Conservation (phyloP, 2,797 vertebrate species). For the Myoxocephalus aenaeus region DNA sequence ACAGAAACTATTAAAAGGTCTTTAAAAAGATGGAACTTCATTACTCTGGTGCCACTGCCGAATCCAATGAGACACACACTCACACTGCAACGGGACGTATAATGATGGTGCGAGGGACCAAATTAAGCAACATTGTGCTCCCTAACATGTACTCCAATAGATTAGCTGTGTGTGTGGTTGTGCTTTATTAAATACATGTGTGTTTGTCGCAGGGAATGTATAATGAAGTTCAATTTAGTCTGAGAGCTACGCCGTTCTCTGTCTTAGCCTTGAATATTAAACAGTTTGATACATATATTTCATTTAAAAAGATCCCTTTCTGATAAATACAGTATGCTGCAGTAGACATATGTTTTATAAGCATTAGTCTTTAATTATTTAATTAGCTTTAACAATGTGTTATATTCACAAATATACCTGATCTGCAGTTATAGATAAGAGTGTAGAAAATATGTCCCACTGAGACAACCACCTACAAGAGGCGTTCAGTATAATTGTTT, state of each 20-base stretch:
- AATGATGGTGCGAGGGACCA: neutral
- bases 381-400: neutral
- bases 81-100: neutral
- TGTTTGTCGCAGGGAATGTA: neutral
- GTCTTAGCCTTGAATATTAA: neutral
- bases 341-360: neutral
- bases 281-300: neutral
- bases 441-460: neutral
- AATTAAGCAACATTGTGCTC: neutral
- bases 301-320: no score
- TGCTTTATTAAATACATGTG: neutral
- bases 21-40: conserved; percentile 43
- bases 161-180: conserved; percentile 1
- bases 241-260: neutral
- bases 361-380: neutral
- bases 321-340: neutral
- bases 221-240: neutral
- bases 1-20: conserved; percentile 49
- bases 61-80: conserved; percentile 15
- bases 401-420: neutral
- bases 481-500: neutral
- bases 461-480: neutral
- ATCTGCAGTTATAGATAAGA: no score
- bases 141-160: neutral
- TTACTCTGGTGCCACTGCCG: conserved; percentile 42